Evolutionary conservation across 2,888 invertebrate genomes (phyloP).

Genomic region (Scrobipalpa atriplicella): DNA sequence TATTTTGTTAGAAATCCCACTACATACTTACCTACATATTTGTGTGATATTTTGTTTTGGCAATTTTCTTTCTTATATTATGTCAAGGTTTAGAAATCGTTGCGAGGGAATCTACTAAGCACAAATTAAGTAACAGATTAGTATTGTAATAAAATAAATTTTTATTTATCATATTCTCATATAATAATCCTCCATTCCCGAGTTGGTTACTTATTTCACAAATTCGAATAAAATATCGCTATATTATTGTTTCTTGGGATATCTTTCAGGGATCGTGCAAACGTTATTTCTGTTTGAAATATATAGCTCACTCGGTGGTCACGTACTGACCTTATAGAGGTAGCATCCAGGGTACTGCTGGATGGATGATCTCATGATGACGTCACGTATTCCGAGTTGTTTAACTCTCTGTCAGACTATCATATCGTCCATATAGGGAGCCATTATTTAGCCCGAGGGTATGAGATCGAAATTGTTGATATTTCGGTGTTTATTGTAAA

Average conservation of each 20-base stretch:
- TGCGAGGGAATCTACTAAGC: too few species aligned
- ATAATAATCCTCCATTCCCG: neutral
- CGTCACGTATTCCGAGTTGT: constrained; percentile 7
- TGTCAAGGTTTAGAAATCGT: too few species aligned
- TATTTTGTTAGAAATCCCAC: neutral
- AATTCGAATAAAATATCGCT: neutral
- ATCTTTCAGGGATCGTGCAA: neutral
- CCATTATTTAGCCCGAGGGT: constrained; percentile 1
- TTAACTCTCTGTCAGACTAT: constrained; percentile 14
- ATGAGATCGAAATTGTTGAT: neutral
- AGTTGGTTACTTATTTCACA: neutral
- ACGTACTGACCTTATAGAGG: constrained; percentile 14
- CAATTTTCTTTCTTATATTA: too few species aligned
- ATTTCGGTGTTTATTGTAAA: constrained; percentile 6
- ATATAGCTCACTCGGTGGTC: constrained; percentile 1
- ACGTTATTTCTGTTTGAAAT: constrained; percentile 20
- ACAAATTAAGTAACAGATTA: too few species aligned
- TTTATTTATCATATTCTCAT: neutral
- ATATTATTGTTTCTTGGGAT: neutral
- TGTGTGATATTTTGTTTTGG: neutral
- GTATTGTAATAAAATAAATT: too few species aligned
- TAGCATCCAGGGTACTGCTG: constrained; percentile 10
- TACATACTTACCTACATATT: too few species aligned
- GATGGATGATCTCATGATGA: constrained; percentile 9
- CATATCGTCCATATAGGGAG: constrained; percentile 12